phyloP scores from a whole-genome alignment of 2,113 vertebrate genomes.

The Ammodytes dubius region DNA sequence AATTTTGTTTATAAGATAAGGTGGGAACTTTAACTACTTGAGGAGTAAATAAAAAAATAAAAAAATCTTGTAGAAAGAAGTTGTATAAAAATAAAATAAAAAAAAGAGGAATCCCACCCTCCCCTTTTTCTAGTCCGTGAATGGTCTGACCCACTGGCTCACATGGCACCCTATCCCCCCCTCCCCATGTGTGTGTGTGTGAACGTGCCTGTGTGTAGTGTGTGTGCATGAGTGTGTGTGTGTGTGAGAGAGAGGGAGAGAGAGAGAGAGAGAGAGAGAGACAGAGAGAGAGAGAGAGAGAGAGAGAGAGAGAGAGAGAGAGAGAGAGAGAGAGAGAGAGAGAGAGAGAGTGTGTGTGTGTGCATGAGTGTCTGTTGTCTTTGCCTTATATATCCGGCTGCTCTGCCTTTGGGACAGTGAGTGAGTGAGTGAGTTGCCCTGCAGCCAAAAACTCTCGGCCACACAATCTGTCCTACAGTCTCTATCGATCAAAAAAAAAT shows the following conservation, averaged over 20 bases:
- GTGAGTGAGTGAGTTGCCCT: background rate
- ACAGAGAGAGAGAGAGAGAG: too few relatives aligned
- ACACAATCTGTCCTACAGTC: background rate
- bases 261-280: too few relatives aligned
- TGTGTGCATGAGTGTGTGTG: constrained; percentile 44
- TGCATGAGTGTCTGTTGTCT: constrained; percentile 65
- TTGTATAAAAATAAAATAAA: constrained; percentile 20
- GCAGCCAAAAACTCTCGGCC: background rate
- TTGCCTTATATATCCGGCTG: constrained; percentile 60
- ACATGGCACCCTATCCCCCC: constrained; percentile 79
- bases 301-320: too few relatives aligned
- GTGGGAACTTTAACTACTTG: background rate
- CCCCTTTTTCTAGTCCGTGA: constrained; percentile 50
- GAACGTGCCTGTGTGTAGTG: constrained; percentile 35
- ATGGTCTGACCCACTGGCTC: constrained; percentile 74
- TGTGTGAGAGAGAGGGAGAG: background rate
- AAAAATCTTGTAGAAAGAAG: constrained; percentile 17
- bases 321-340: too few relatives aligned
- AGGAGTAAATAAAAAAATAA: constrained; percentile 6
- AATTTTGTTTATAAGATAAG: too few relatives aligned
- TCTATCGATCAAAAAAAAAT: too few relatives aligned
- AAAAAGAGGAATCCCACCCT: constrained; percentile 34
- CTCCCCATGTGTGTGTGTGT: background rate
- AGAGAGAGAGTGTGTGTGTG: constrained; percentile 13
- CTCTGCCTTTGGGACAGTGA: constrained; percentile 14